These are phyloP conservation scores for Poeciliopsis paucimaculata DNA, from an alignment of 2,797 vertebrate species.

Conservation along the genomic window DNA sequence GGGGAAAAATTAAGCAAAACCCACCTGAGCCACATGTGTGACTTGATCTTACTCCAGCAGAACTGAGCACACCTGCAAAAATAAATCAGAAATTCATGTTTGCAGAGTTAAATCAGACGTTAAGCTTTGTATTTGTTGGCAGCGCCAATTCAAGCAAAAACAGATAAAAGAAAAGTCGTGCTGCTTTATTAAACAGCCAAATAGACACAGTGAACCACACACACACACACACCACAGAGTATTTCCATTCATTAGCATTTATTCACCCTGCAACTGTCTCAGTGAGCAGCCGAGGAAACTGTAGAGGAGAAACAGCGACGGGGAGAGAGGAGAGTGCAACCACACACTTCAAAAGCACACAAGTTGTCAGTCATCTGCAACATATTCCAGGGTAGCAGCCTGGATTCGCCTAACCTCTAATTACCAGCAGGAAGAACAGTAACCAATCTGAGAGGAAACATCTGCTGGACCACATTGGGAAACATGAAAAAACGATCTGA, in stretches of 20 bases:
- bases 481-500: neutral
- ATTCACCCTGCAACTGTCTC: conserved; percentile 38
- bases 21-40: conserved; percentile 8
- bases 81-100: conserved; percentile 23
- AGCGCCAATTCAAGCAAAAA: conserved; percentile 19
- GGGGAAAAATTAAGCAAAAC: neutral
- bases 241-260: conserved; percentile 66
- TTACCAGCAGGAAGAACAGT: conserved; percentile 47
- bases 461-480: conserved; percentile 29
- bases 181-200: conserved; percentile 51
- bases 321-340: conserved; percentile 18
- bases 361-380: conserved; percentile 41
- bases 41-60: neutral
- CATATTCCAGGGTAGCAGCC: conserved; percentile 22
- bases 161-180: conserved; percentile 31
- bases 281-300: conserved; percentile 33
- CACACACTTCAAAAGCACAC: conserved; percentile 54
- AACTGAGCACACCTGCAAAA: conserved; percentile 5
- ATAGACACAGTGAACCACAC: conserved; percentile 22
- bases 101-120: conserved; percentile 30
- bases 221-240: conserved; percentile 15
- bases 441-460: conserved; percentile 20
- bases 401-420: conserved; percentile 34
- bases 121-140: conserved; percentile 19
- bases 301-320: neutral